Evolutionary conservation across 64 coral and sea anemone species (phyloP), one percentile per base, ranked within the genome.

Genomic region (Montipora capricornis): DNA sequence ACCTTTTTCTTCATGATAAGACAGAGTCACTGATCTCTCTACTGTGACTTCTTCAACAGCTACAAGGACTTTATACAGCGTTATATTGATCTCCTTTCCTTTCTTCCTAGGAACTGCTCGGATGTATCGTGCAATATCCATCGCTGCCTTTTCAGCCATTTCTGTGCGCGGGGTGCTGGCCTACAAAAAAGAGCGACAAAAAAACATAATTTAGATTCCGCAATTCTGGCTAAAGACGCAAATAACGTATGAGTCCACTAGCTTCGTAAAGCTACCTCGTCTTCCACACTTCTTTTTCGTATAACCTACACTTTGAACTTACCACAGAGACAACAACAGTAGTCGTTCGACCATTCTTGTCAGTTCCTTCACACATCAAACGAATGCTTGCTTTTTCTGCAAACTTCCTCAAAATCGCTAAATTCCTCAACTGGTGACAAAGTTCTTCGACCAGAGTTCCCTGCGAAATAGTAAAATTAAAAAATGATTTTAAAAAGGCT

Each of bases 291-390:
- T 11, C 11, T 57, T 57, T 8, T 37, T 37, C 37, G 37, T 37
- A 37, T 37, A 37, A 37, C 37, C 53, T 8, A 57, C 6, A 57
- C 53, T 11, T 8, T 57, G 53, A 6, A 92, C 96, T 95, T 84
- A 98, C 96, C 93, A 98, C 96, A 79, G 96, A 98, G 26, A 98
- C 90, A 74, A 94, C 89, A 20, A 98, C 90, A n/a, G 92, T 83
- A 19, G 84, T 68, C 0, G 87, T 88, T 7, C 73, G 50, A 1
- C 58, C 57, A 20, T 88, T 74, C 19, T 91, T 87, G 66, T 60
- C 60, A 55, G 69, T 89, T 19, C 90, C 83, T 77, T 94, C 93
- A 75, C 96, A 98, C 9, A 98, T 51, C 22, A 98, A 70, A 19
- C 96, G 89, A 71, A 98, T 88, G 49, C 89, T 84, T 4, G 83